Conservation (phyloP, 2,113 vertebrate genomes). For the Barbus barbus region DNA sequence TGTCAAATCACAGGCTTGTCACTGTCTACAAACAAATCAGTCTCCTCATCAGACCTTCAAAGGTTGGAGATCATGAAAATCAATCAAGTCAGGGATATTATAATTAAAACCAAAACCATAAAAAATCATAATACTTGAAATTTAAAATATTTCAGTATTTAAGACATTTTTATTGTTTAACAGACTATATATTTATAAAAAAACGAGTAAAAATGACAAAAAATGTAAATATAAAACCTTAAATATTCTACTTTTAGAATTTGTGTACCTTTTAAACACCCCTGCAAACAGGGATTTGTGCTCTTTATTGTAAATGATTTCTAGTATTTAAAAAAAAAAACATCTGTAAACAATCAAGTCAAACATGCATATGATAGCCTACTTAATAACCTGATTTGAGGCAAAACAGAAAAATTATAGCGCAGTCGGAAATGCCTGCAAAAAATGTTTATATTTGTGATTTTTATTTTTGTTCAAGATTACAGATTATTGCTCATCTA, state of each 20-base stretch:
- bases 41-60: neutral
- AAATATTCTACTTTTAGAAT: neutral
- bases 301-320: neutral
- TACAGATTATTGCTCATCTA: conserved; percentile 99
- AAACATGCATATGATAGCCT: neutral
- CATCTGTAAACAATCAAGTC: neutral
- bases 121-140: too few relatives aligned
- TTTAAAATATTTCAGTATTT: too few relatives aligned
- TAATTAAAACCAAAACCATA: too few relatives aligned
- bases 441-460: conserved; percentile 39
- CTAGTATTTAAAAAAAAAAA: neutral
- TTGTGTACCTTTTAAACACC: neutral
- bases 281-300: neutral
- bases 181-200: neutral
- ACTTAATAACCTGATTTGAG: neutral
- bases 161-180: neutral
- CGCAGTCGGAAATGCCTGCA: conserved; percentile 17
- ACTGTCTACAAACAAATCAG: too few relatives aligned
- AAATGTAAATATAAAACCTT: neutral
- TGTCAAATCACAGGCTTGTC: too few relatives aligned
- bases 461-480: conserved; percentile 81
- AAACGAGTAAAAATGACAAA: neutral
- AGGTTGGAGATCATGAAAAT: too few relatives aligned
- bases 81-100: too few relatives aligned
- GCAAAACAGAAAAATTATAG: conserved; percentile 2